Conservation (phyloP, 2,888 invertebrate genomes). For the Drosophila emarginata region DNA sequence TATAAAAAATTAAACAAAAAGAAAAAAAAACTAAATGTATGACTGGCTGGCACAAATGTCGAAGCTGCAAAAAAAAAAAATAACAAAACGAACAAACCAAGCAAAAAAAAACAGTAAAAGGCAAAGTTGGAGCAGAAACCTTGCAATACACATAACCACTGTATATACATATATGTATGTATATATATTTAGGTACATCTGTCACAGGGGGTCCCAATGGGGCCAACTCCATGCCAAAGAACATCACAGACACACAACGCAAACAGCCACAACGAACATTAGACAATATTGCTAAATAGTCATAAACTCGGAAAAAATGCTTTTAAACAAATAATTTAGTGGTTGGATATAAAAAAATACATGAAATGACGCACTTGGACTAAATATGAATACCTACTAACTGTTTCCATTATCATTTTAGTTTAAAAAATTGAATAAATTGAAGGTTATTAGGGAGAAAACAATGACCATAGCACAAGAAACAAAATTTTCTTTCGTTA, state of each 20-base stretch:
- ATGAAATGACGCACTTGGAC: too few relatives aligned
- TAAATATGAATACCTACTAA: too few relatives aligned
- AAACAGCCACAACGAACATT: background rate
- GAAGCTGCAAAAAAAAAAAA: conserved; percentile 48
- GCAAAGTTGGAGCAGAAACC: conserved; percentile 7
- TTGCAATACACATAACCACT: background rate
- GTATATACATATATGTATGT: background rate
- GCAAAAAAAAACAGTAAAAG: conserved; percentile 23
- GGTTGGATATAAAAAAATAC: too few relatives aligned
- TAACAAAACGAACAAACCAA: conserved; percentile 27
- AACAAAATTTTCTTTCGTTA: too few relatives aligned
- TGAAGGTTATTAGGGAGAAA: too few relatives aligned
- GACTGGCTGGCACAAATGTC: conserved; percentile 42
- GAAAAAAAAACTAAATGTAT: conserved; percentile 19
- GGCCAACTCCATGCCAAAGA: background rate
- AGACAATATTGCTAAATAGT: background rate
- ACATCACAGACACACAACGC: background rate
- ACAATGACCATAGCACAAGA: too few relatives aligned
- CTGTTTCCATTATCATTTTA: too few relatives aligned
- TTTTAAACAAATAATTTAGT: background rate
- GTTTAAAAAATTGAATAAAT: too few relatives aligned
- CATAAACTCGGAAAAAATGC: background rate
- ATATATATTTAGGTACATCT: too few relatives aligned
- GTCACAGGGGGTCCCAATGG: background rate
- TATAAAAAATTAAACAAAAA: conserved; percentile 61